These are phyloP conservation scores for Sebastes flavidus DNA, from an alignment of 2,797 vertebrate species.

Conservation along the genomic window DNA sequence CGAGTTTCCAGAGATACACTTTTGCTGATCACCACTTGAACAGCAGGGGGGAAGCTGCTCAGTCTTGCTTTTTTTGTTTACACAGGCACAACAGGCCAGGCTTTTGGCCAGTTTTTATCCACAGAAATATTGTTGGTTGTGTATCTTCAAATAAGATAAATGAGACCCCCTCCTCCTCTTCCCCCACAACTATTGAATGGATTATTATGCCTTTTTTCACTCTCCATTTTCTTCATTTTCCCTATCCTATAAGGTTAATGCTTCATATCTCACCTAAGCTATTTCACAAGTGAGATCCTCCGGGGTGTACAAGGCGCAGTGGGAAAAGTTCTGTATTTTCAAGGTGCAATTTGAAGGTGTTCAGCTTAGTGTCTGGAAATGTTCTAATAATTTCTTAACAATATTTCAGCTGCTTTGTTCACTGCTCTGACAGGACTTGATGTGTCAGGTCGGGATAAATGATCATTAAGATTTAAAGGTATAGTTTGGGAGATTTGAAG, in stretches of 20 bases:
- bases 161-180: neutral
- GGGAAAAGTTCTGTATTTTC: neutral
- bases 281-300: conserved; percentile 26
- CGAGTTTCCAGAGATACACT: conserved; percentile 72
- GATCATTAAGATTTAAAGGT: neutral
- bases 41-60: conserved; percentile 43
- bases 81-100: conserved; percentile 28
- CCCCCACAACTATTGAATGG: neutral
- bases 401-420: neutral
- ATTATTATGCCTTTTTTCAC: conserved; percentile 28
- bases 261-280: conserved; percentile 29
- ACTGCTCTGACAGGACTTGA: neutral
- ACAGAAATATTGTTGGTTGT: conserved; percentile 26
- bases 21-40: conserved; percentile 72
- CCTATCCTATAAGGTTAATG: conserved; percentile 32
- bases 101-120: conserved; percentile 27
- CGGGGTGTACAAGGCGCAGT: neutral
- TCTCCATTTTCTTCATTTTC: conserved; percentile 22
- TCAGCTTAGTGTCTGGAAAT: neutral
- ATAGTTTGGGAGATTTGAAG: neutral
- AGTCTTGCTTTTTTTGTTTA: conserved; percentile 47
- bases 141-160: conserved; percentile 31
- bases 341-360: neutral
- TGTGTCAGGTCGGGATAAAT: neutral
- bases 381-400: neutral